Percentiles rank a stretch among this genome's conserved stretches.
These are phyloP conservation scores for Cercopithecus petaurista DNA, from an alignment of 2,797 vertebrate species.

Conservation along the genomic window DNA sequence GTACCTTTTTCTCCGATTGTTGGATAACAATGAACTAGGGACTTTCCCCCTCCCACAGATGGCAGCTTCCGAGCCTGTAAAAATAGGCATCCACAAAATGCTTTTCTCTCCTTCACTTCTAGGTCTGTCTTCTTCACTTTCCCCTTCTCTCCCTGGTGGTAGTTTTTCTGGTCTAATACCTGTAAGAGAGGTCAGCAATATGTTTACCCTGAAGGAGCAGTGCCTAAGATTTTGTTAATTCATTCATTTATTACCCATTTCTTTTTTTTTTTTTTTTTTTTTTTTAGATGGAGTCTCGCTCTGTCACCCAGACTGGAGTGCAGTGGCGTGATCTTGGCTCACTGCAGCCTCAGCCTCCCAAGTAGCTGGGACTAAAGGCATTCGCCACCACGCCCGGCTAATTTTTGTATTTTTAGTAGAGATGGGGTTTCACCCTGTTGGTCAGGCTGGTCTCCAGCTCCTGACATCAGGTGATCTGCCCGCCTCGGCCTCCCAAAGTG, in stretches of 20 bases:
- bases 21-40: background rate
- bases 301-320: background rate
- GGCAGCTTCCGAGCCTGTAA: background rate
- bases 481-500: background rate
- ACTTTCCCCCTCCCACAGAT: background rate
- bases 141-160: background rate
- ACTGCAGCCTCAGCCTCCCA: background rate
- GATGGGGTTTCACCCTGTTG: background rate
- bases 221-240: background rate
- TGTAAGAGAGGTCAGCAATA: background rate
- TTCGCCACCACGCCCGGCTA: too few relatives aligned
- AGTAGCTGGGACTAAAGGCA: background rate
- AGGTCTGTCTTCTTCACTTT: background rate
- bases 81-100: background rate
- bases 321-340: background rate
- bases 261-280: background rate
- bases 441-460: background rate
- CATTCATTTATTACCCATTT: background rate
- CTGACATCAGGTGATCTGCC: background rate
- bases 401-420: too few relatives aligned
- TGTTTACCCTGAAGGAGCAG: background rate
- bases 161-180: background rate
- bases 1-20: background rate
- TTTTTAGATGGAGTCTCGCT: background rate
- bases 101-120: background rate